Conservation (phyloP, 2,888 invertebrate genomes). For the Xestia sexstrigata region DNA sequence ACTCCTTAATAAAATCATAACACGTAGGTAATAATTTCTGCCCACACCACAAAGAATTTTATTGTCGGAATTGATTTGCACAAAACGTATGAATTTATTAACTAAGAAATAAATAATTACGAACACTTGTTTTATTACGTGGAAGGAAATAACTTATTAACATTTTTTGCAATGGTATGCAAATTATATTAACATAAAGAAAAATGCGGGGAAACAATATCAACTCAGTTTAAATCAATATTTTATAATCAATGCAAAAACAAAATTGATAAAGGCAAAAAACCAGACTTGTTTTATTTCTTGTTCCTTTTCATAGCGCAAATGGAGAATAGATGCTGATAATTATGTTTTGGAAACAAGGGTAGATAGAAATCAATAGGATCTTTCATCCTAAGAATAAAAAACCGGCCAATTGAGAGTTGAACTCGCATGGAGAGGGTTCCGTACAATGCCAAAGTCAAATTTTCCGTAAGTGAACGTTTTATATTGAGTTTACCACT, state of each 20-base stretch:
- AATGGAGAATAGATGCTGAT: not conserved
- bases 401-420: not conserved
- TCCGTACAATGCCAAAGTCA: too few relatives aligned
- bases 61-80: conserved; percentile 10
- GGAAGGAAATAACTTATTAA: conserved; percentile 39
- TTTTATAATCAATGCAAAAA: not conserved
- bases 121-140: conserved; percentile 33
- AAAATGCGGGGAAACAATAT: conserved; percentile 10
- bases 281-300: not conserved
- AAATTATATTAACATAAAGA: conserved; percentile 13
- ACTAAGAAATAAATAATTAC: conserved; percentile 17
- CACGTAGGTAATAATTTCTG: not conserved
- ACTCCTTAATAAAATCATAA: not conserved
- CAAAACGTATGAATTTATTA: not conserved
- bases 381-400: not conserved
- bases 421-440: too few relatives aligned
- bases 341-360: not conserved
- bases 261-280: not conserved
- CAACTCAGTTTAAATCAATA: not conserved
- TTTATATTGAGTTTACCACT: too few relatives aligned
- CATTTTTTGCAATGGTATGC: conserved; percentile 11
- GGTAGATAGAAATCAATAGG: not conserved
- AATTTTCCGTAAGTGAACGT: too few relatives aligned
- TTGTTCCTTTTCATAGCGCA: not conserved
- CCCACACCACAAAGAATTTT: not conserved